Percentiles rank a stretch among this genome's conserved stretches.
phyloP scores from a whole-genome alignment of 2,113 vertebrate genomes.

The Leiothrix lutea region DNA sequence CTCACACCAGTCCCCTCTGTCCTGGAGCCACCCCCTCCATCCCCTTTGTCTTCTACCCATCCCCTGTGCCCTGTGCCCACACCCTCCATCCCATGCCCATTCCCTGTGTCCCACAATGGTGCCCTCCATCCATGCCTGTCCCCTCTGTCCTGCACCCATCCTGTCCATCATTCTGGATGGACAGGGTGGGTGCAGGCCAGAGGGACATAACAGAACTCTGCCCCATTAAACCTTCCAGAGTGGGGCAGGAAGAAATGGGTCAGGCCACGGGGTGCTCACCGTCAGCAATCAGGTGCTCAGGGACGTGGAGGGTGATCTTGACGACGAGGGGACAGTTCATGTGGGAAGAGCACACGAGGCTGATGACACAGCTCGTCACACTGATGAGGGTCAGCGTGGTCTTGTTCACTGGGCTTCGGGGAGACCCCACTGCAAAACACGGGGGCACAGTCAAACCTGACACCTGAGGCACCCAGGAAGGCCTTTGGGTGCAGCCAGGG shows the following conservation, averaged over 20 bases:
- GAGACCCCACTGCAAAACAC: slow-evolving; percentile 84
- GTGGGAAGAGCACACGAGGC: slow-evolving; percentile 92
- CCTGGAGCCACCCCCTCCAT: background rate
- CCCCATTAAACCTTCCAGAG: background rate
- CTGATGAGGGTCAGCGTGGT: slow-evolving; percentile 97
- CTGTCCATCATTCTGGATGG: background rate
- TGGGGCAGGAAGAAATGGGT: background rate
- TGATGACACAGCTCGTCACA: slow-evolving; percentile 89
- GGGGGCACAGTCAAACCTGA: background rate
- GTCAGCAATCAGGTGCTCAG: slow-evolving; percentile 95
- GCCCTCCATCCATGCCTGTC: background rate
- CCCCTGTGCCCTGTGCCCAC: background rate
- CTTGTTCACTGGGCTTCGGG: slow-evolving; percentile 95
- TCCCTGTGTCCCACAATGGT: background rate
- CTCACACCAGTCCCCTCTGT: background rate
- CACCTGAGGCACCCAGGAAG: background rate
- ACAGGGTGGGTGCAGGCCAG: no score
- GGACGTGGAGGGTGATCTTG: slow-evolving; percentile 92
- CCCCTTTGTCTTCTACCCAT: background rate
- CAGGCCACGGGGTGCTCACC: slow-evolving; percentile 66
- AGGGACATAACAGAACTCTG: no score
- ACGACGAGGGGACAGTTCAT: slow-evolving; percentile 90
- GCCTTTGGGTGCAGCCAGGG: background rate
- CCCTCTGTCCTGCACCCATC: background rate
- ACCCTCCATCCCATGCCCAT: background rate